phyloP scores from a whole-genome alignment of 2,888 invertebrate genomes.

The Caenorhabditis angaria region DNA sequence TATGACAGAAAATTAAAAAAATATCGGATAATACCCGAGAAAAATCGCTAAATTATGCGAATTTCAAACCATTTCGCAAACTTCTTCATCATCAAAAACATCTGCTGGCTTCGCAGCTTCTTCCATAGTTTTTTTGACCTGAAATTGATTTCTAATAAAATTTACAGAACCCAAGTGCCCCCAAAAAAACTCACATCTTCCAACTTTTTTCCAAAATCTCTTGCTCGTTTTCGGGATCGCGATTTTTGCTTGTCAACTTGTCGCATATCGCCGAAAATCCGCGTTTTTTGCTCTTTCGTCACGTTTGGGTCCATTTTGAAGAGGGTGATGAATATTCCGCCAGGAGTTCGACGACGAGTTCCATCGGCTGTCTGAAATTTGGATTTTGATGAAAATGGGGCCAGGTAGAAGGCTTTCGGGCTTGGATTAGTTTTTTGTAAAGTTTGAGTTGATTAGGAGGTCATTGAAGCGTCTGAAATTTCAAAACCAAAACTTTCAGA shows the following conservation, averaged over 20 bases:
- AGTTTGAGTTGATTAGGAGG: neutral
- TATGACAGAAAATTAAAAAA: too few species aligned
- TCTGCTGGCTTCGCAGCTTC: neutral
- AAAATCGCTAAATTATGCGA: too few species aligned
- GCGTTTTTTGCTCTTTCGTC: constrained; percentile 35
- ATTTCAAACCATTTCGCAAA: too few species aligned
- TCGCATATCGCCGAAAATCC: constrained; percentile 34
- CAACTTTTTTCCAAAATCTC: constrained; percentile 19
- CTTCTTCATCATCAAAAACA: too few species aligned
- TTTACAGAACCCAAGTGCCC: too few species aligned
- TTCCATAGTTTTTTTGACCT: neutral
- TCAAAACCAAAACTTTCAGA: neutral
- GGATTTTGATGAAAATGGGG: neutral
- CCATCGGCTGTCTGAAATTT: constrained; percentile 48
- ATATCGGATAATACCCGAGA: too few species aligned
- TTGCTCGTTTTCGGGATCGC: constrained; percentile 13
- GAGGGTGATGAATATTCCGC: constrained; percentile 68
- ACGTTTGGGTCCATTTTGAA: constrained; percentile 54
- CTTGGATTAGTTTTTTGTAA: neutral
- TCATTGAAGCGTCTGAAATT: neutral
- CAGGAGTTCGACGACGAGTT: constrained; percentile 64
- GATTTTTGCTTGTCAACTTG: constrained; percentile 25
- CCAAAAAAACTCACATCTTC: constrained; percentile 23
- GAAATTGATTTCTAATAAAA: neutral
- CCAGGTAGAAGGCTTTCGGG: too few species aligned